Conservation (phyloP, 2,113 vertebrate species). For the Nothoprocta pentlandii region DNA sequence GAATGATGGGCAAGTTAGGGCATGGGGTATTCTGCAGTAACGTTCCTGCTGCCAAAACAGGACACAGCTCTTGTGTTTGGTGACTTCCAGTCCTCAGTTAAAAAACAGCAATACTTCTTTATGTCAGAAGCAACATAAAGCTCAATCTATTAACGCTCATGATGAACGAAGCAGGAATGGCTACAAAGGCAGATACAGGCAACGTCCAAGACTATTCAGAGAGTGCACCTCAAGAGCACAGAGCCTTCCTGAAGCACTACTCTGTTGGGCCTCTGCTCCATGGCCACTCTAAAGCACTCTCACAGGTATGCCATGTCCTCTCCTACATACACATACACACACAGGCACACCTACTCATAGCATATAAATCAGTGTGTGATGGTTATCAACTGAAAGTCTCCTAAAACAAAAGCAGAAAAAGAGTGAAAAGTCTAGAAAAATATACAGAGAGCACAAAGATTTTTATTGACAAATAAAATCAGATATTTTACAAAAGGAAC, state of each 20-base stretch:
- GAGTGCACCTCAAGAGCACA: neutral
- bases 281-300: neutral
- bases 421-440: too few species aligned
- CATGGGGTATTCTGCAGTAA: neutral
- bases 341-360: neutral
- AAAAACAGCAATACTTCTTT: neutral
- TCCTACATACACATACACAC: neutral
- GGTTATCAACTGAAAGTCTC: neutral
- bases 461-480: neutral
- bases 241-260: neutral
- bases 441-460: neutral
- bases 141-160: neutral
- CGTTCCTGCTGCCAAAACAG: accelerated
- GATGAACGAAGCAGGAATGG: neutral
- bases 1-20: neutral
- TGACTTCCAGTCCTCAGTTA: neutral
- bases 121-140: neutral
- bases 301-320: neutral
- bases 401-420: neutral
- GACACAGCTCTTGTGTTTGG: too few species aligned
- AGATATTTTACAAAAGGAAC: neutral
- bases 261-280: neutral
- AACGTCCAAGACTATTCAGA: neutral
- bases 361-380: neutral
- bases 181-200: neutral